Conservation (phyloP, 2,113 vertebrate species). For the Pollachius pollachius region DNA sequence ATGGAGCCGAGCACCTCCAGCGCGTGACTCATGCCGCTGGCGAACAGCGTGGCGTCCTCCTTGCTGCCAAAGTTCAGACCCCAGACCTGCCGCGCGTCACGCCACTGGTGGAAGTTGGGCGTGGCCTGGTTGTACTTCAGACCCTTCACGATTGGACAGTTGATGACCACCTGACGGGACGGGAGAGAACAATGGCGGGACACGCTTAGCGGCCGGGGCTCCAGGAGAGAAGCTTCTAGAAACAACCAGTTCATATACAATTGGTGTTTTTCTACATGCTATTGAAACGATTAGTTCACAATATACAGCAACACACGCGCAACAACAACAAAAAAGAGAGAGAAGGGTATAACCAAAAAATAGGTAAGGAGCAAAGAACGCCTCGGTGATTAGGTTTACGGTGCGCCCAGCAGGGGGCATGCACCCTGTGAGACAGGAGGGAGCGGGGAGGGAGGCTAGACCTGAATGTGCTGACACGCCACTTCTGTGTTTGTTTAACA, state of each 20-base stretch:
- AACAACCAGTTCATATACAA: no score
- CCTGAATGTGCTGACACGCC: constrained; percentile 70
- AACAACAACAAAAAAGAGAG: no score
- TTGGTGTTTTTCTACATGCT: no score
- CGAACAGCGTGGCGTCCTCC: constrained; percentile 83
- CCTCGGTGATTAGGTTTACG: constrained; percentile 26
- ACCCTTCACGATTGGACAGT: constrained; percentile 83
- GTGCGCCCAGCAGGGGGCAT: constrained; percentile 63
- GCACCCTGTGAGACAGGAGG: constrained; percentile 27
- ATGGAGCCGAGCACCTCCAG: constrained; percentile 71
- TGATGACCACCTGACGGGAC: constrained; percentile 84
- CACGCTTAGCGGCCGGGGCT: neutral
- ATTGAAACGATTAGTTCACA: no score
- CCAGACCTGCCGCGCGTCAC: constrained; percentile 89
- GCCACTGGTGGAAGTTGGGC: constrained; percentile 90
- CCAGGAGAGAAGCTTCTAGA: no score
- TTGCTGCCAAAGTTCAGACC: constrained; percentile 90
- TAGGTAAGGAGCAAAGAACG: neutral
- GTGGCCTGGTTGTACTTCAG: constrained; percentile 94
- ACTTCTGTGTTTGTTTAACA: constrained; percentile 69
- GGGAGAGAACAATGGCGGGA: neutral
- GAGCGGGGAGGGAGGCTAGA: constrained; percentile 24
- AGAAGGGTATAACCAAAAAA: neutral
- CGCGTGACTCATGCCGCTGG: constrained; percentile 74
- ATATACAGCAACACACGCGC: no score